Evolutionary conservation across 2,113 vertebrate genomes (phyloP), one percentile per base, ranked within the genome.

Genomic region (Callopanchax toddi): DNA sequence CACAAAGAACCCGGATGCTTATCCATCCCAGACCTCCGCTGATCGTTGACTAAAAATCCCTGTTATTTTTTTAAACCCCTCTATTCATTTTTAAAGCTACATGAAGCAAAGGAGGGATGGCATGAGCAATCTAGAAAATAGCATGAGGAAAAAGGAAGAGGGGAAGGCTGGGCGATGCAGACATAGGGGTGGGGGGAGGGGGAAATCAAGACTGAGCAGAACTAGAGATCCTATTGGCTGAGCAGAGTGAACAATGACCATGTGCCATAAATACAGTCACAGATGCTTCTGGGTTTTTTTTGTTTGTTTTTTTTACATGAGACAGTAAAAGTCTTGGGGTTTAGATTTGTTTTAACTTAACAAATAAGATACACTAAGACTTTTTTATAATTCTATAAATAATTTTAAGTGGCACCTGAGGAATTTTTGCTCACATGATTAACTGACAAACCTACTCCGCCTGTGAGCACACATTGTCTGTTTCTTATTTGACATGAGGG

Each of bases 151-250:
- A 75, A 67, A 77, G 25, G 63, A 58, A 54, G 45, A 42, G 52
- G 54, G 44, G 29, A 69, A 17, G 23, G 34, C 11, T 45, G 57
- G 46, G 36, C 20, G 50, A 75, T 21, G 60, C n/a, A 64, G 54
- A 58, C 21, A 71, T 57, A 53, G 6, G 57, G 77, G 5, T 17
- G 76, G 71, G 81, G 71, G 79, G 84, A 78, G 78, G 81, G 79
- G 61, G 69, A 20, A 34, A 63, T 0, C 0, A 3, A 48, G 54
- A 68, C 6, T 29, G 50, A 11, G 23, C 36, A 60, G 13, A n/a
- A 44, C 25, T 25, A 58, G 61, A n/a, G 39, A 9, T 1, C 22
- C 25, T 64, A 87, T 85, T 85, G 79, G 86, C 54, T 56, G 34
- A 60, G 44, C 1, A 6, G 10, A 16, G 2, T 6, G 11, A 60